Evolutionary conservation across 2,888 invertebrate genomes (phyloP).

Genomic region (Bembecia ichneumoniformis): DNA sequence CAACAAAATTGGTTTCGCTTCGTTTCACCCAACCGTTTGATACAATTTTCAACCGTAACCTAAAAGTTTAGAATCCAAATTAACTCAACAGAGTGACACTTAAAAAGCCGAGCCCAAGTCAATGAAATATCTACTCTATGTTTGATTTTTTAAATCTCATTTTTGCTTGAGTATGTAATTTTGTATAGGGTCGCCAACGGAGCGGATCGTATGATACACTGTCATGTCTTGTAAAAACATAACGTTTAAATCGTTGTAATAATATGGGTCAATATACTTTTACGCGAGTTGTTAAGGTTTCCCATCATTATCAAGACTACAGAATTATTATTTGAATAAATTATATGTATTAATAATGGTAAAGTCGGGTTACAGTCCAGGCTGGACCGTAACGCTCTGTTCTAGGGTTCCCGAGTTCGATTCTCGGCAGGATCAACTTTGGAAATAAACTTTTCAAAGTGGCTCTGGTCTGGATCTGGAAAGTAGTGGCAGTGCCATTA

Average conservation of each 20-base stretch:
- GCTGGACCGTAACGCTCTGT: too few relatives aligned
- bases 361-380: too few relatives aligned
- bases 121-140: not conserved
- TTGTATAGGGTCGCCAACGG: slow-evolving; percentile 42
- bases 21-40: not conserved
- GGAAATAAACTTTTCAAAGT: too few relatives aligned
- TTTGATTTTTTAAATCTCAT: not conserved
- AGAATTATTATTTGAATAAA: too few relatives aligned
- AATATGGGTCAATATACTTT: slow-evolving; percentile 6
- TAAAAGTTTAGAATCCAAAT: not conserved
- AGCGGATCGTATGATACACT: slow-evolving; percentile 26
- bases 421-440: too few relatives aligned
- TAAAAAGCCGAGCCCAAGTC: not conserved
- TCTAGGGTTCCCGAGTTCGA: too few relatives aligned
- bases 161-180: slow-evolving; percentile 7
- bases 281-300: not conserved
- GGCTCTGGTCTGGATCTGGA: too few relatives aligned
- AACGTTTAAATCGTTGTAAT: slow-evolving; percentile 33
- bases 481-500: too few relatives aligned
- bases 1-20: not conserved
- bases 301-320: too few relatives aligned
- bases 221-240: slow-evolving; percentile 34
- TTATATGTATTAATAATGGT: too few relatives aligned
- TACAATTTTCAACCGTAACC: not conserved
- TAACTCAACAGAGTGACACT: not conserved